Base-by-base conservation (phyloP, 1,140 invertebrate genomes). In the Patella vulgata region DNA sequence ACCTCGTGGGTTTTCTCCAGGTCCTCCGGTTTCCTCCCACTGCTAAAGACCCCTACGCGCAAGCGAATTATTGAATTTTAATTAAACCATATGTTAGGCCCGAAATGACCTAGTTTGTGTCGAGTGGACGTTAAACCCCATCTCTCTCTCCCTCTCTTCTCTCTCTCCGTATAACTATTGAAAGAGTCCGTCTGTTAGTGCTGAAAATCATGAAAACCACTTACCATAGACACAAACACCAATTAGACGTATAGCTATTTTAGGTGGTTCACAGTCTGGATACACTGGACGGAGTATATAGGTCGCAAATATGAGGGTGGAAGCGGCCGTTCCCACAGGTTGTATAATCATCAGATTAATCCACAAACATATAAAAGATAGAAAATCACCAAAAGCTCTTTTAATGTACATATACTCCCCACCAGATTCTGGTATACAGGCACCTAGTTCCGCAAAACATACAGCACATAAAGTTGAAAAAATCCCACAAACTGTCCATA, bases 391-490 rank as follows among this genome's bases (percentile, higher is more conserved):
- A 93, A 86, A 97, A 0, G 94, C 93, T 77, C 94, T 90, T 56
- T 90, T 90, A 42, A 99, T 95, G 79, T 99, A 99, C 0, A 94
- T 93, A 82, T 98, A 99, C 87, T 98, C 96, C 3, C 96, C 97
- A 4, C 97, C 97, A 21, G 94, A 97, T 81, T 96, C 94, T 2
- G 93, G 92, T 63, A 98, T 96, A 33, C 90, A 88, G 83, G 93
- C 88, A 88, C 96, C 97, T 55, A 99, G 86, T 89, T 99, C 97
- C 0, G 96, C 95, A 82, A 98, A 99, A 81, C 96, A 98, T 0
- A 98, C 85, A 4, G 80, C 79, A 61, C 91, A 92, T 70, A 95
- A 83, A 61, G 93, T 85, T 1, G 93, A 93, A 47, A 95, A 87
- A 2, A 91, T 61, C 52, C 94, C 94, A 72, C 92, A 93, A 1